phyloP scores from a whole-genome alignment of 2,797 vertebrate genomes.

The Phrynocephalus forsythii region DNA sequence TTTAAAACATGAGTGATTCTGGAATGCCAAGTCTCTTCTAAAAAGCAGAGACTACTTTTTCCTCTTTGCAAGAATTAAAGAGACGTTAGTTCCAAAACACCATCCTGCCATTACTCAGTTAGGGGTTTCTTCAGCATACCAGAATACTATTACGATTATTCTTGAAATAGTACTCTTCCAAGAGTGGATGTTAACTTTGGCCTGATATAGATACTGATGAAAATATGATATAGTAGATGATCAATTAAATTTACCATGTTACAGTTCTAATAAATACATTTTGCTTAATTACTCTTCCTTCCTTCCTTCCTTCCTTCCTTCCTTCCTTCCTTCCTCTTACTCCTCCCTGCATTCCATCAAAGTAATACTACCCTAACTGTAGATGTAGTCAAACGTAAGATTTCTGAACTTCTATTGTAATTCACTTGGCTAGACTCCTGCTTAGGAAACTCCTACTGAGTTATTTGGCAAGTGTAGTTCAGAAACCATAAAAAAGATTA shows the following conservation, averaged over 20 bases:
- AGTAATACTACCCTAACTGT: too few species aligned
- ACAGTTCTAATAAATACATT: not conserved
- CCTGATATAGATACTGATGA: not conserved
- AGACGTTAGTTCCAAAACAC: not conserved
- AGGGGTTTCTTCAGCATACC: not conserved
- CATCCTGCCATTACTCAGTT: not conserved
- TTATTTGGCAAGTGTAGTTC: slow-evolving; percentile 49
- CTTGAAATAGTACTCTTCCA: not conserved
- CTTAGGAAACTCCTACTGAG: slow-evolving; percentile 64
- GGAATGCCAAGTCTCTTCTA: not conserved
- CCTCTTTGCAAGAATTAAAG: not conserved
- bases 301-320: not conserved
- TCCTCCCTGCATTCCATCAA: not conserved
- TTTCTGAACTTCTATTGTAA: slow-evolving; percentile 57
- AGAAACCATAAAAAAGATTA: slow-evolving; percentile 63
- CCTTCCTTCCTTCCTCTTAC: not conserved
- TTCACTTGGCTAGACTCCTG: slow-evolving; percentile 67
- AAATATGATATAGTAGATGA: rapidly evolving
- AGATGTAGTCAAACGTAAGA: slow-evolving; percentile 34
- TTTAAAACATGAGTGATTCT: not conserved
- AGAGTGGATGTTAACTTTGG: not conserved
- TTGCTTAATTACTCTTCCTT: not conserved
- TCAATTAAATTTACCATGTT: not conserved
- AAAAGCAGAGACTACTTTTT: not conserved
- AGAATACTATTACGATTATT: not conserved